These are phyloP conservation scores for Solenodon paradoxus DNA, from an alignment of 2,113 vertebrate genomes.

Conservation along the genomic window DNA sequence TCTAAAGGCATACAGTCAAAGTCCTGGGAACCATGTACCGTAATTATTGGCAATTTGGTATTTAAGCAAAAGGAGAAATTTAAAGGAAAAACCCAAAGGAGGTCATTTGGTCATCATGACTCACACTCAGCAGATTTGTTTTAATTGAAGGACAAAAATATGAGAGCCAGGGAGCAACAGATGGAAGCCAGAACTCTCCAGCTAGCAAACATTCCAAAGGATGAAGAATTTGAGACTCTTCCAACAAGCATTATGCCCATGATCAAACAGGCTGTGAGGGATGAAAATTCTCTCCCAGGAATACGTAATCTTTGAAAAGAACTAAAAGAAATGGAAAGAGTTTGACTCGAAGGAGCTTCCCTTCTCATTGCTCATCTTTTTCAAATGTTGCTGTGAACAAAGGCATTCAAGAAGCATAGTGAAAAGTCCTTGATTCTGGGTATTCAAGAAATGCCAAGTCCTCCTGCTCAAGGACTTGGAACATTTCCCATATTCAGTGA, in stretches of 20 bases:
- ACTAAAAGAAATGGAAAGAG: slow-evolving; percentile 44
- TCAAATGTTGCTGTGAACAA: slow-evolving; percentile 36
- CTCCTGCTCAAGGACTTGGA: neutral
- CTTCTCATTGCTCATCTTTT: slow-evolving; percentile 27
- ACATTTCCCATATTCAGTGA: neutral
- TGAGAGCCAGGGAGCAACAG: slow-evolving; percentile 50
- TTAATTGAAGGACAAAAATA: slow-evolving; percentile 59
- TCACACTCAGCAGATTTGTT: slow-evolving; percentile 63
- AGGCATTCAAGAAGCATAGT: slow-evolving; percentile 32
- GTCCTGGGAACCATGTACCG: slow-evolving; percentile 10
- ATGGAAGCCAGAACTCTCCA: slow-evolving; percentile 54
- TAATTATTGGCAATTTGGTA: slow-evolving; percentile 61
- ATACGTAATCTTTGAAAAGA: slow-evolving; percentile 47
- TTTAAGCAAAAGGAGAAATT: slow-evolving; percentile 59
- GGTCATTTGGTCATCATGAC: slow-evolving; percentile 72
- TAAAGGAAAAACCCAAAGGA: slow-evolving; percentile 61
- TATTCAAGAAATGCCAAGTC: slow-evolving; percentile 25
- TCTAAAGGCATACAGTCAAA: slow-evolving; percentile 39
- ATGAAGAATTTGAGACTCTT: slow-evolving; percentile 63
- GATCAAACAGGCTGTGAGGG: slow-evolving; percentile 48
- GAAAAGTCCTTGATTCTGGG: neutral
- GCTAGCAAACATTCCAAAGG: slow-evolving; percentile 63
- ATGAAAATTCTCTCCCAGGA: slow-evolving; percentile 51
- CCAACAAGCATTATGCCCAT: slow-evolving; percentile 48
- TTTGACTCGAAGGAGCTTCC: slow-evolving; percentile 38